These are phyloP conservation scores for Drosophila nikananu DNA, from an alignment of 1,140 invertebrate species.

Conservation along the genomic window DNA sequence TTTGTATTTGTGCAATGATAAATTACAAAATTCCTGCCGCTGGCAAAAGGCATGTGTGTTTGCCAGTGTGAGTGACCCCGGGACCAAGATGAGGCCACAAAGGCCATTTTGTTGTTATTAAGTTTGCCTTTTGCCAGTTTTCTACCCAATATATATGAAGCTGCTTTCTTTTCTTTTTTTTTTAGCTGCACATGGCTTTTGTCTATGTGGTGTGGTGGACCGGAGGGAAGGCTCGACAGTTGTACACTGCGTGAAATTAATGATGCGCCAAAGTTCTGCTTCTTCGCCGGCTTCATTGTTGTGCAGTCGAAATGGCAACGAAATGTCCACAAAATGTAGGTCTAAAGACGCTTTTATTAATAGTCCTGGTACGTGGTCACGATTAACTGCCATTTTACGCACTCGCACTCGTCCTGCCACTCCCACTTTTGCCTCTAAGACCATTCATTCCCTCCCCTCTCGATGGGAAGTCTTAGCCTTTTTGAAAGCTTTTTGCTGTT, in stretches of 20 bases:
- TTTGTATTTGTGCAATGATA: slow-evolving; percentile 75
- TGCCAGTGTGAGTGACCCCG: slow-evolving; percentile 46
- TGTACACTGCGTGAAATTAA: slow-evolving; percentile 81
- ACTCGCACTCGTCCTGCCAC: slow-evolving; percentile 60
- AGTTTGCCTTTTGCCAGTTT: slow-evolving; percentile 77
- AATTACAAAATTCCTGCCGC: slow-evolving; percentile 81
- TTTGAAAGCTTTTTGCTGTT: slow-evolving; percentile 83
- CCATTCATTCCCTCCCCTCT: not conserved
- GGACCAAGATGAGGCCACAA: slow-evolving; percentile 62
- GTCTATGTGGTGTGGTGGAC: slow-evolving; percentile 30
- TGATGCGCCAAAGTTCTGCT: slow-evolving; percentile 77
- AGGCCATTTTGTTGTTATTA: slow-evolving; percentile 83
- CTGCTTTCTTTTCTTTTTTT: slow-evolving; percentile 19
- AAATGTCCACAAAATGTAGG: slow-evolving; percentile 81
- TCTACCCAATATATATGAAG: slow-evolving; percentile 15
- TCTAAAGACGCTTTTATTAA: slow-evolving; percentile 83
- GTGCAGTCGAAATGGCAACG: slow-evolving; percentile 57
- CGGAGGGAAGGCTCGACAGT: slow-evolving; percentile 65
- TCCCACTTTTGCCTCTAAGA: slow-evolving; percentile 15
- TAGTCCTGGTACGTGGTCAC: slow-evolving; percentile 81
- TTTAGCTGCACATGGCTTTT: slow-evolving; percentile 57
- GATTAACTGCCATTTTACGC: slow-evolving; percentile 83
- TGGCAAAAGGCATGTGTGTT: slow-evolving; percentile 52
- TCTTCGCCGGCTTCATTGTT: slow-evolving; percentile 50
- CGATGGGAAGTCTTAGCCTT: slow-evolving; percentile 66